A percentile compares a stretch with the other conserved stretches of the same genome.
Conservation (phyloP, 2,888 invertebrate genomes). For the Lasioglossum malachurum region DNA sequence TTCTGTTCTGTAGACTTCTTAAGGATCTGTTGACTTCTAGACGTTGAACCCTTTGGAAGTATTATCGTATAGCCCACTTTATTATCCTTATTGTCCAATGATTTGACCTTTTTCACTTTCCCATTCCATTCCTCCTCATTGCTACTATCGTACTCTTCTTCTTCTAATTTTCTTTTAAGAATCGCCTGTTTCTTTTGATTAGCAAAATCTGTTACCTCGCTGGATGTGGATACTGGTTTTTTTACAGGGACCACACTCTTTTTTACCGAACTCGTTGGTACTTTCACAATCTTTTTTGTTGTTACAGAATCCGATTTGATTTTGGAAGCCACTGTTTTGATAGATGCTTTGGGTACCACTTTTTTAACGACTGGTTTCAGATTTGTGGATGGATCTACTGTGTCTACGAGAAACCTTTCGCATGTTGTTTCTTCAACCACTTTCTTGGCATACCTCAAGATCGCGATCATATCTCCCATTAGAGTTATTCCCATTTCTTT, state of each 20-base stretch:
- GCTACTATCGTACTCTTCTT: conserved; percentile 60
- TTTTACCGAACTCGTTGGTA: conserved; percentile 36
- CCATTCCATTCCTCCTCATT: conserved; percentile 69
- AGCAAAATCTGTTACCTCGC: conserved; percentile 38
- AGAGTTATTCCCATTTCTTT: conserved; percentile 94
- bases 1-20: conserved; percentile 81
- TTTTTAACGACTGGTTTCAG: conserved; percentile 74
- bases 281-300: conserved; percentile 65
- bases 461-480: conserved; percentile 89
- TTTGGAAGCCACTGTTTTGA: conserved; percentile 66
- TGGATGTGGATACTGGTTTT: conserved; percentile 55
- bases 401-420: conserved; percentile 81
- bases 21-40: conserved; percentile 83
- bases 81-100: conserved; percentile 74
- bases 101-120: conserved; percentile 57
- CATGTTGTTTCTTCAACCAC: conserved; percentile 86
- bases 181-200: conserved; percentile 58
- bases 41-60: conserved; percentile 85
- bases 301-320: conserved; percentile 66
- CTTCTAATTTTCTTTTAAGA: conserved; percentile 77
- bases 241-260: conserved; percentile 61
- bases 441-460: conserved; percentile 88
- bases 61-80: conserved; percentile 85
- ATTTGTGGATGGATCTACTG: conserved; percentile 72
- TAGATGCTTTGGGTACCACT: conserved; percentile 68